Percentiles rank a stretch among this genome's conserved stretches.
These are phyloP conservation scores for Phasianus colchicus DNA, from an alignment of 2,113 vertebrate species.

Conservation along the genomic window DNA sequence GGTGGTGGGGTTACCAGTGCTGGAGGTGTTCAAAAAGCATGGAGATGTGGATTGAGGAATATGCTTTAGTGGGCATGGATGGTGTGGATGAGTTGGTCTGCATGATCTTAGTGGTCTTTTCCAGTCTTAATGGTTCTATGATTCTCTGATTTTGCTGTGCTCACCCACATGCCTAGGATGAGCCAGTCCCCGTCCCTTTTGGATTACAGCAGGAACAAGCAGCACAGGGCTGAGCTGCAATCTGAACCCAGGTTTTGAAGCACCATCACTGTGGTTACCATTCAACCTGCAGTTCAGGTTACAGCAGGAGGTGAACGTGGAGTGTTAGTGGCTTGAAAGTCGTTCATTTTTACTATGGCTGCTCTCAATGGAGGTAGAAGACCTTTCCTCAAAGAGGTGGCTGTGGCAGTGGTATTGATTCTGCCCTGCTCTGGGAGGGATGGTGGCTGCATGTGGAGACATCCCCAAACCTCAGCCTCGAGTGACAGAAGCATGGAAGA, in stretches of 20 bases:
- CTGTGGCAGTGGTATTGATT: neutral
- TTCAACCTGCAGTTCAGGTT: neutral
- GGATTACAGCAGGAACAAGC: neutral
- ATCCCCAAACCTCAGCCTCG: neutral
- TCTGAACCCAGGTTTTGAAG: neutral
- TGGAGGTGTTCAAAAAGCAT: no score
- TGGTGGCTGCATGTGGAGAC: accelerated
- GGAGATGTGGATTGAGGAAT: no score
- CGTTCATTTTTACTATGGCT: neutral
- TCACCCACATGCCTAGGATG: neutral
- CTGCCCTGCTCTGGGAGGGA: neutral
- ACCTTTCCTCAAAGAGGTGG: no score
- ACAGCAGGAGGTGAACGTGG: neutral
- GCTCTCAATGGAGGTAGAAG: neutral
- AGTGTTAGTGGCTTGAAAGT: neutral
- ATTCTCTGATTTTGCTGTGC: neutral
- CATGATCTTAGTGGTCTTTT: no score
- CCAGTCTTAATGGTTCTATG: no score
- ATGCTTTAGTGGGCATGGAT: no score
- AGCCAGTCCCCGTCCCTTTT: neutral
- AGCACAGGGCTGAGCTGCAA: accelerated
- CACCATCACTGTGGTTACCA: no score
- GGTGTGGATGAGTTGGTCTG: no score
- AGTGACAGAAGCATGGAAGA: neutral
- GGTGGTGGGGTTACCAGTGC: no score